A percentile compares a stretch with the other conserved stretches of the same genome.
Conservation (phyloP, 2,797 vertebrate genomes). For the Poecilia gillii region DNA sequence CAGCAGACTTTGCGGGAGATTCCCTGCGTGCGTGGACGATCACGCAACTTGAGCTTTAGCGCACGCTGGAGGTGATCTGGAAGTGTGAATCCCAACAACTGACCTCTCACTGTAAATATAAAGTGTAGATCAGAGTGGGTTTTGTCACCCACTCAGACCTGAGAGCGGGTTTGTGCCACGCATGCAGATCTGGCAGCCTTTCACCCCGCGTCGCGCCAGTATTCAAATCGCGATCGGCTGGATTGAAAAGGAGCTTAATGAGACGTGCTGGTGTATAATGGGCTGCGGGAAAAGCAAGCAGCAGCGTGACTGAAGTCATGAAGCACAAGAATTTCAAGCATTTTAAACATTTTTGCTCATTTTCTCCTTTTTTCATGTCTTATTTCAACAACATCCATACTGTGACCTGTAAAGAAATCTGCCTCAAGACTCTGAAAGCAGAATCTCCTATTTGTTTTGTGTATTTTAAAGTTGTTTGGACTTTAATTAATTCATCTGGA, state of each 20-base stretch:
- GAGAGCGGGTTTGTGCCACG: slow-evolving; percentile 1
- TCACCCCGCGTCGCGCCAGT: slow-evolving; percentile 68
- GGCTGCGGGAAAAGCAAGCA: slow-evolving; percentile 24
- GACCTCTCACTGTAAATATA: slow-evolving; percentile 23
- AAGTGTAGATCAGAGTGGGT: background rate
- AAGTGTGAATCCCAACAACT: background rate
- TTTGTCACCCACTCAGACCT: background rate
- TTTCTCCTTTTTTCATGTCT: background rate
- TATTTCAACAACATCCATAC: background rate
- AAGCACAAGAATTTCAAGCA: slow-evolving; percentile 10
- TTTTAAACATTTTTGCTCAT: background rate
- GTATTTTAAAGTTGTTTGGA: background rate
- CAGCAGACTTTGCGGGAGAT: slow-evolving; percentile 21
- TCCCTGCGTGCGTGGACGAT: background rate
- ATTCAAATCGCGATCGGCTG: slow-evolving; percentile 64
- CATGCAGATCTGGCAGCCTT: slow-evolving; percentile 43
- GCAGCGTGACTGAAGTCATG: slow-evolving; percentile 34
- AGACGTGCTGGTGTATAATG: slow-evolving; percentile 65
- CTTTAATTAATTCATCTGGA: background rate
- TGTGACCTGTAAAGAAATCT: background rate
- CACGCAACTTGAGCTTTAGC: slow-evolving; percentile 41
- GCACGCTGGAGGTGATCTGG: background rate
- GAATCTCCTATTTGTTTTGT: background rate
- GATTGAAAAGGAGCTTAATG: slow-evolving; percentile 66
- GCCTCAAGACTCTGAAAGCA: background rate